A percentile compares a stretch with the other conserved stretches of the same genome.
Conservation (phyloP, 2,113 vertebrate genomes). For the Tinamus guttatus region DNA sequence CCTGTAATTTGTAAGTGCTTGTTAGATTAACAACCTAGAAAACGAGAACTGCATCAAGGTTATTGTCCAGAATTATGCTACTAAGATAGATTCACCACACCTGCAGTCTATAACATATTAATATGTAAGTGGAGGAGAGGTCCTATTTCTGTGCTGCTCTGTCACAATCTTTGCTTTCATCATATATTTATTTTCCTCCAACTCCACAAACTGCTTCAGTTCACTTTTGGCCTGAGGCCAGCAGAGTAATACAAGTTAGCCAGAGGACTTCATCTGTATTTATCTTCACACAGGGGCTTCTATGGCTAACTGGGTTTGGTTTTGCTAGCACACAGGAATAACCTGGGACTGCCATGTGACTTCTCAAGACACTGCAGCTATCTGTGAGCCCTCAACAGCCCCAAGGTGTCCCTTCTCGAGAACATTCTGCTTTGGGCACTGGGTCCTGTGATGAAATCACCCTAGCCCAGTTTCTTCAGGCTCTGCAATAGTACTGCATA, state of each 20-base stretch:
- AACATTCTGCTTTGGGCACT: neutral
- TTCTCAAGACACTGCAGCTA: neutral
- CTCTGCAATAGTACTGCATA: neutral
- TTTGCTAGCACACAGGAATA: neutral
- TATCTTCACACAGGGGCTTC: neutral
- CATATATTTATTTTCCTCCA: neutral
- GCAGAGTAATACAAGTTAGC: neutral
- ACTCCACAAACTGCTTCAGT: neutral
- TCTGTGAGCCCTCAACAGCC: neutral
- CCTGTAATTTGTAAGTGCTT: neutral
- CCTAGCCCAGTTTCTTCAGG: neutral
- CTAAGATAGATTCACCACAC: neutral
- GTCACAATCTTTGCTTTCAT: neutral
- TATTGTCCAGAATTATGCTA: neutral
- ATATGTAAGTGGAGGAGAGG: neutral
- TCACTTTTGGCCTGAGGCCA: neutral
- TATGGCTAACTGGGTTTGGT: accelerated
- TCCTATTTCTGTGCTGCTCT: neutral
- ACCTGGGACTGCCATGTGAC: neutral
- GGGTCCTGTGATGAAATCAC: neutral
- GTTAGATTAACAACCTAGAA: neutral
- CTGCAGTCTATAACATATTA: neutral
- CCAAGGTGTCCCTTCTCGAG: neutral
- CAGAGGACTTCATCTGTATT: neutral
- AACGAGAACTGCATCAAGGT: neutral